Evolutionary conservation across 2,113 vertebrate species (phyloP), one percentile per base, ranked within the genome.

Genomic region (Xerus inauris): DNA sequence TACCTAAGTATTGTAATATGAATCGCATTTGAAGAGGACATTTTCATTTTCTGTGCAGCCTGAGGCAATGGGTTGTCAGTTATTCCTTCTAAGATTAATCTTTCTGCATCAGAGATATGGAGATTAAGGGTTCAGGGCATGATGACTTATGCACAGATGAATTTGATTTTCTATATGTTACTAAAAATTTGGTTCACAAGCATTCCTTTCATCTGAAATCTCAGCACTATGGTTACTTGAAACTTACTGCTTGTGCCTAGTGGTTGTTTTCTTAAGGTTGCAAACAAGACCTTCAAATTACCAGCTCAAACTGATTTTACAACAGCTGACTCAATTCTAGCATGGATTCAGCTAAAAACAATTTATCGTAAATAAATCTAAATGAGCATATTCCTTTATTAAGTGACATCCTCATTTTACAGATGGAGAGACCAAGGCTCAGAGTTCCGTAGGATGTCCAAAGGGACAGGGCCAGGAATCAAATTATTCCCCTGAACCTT

Each of bases 1-100:
- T 85, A 69, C 96, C 38, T 96, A 97, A 96, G 93, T 94, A 95
- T 65, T 98, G 24, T 79, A 38, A 47, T 93, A 91, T 85, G 88
- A 98, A 97, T 98, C 97, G 96, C 94, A 95, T 98, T 98, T 97
- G 95, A 45, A 96, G 97, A 97, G 94, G 93, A 95, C 69, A 96
- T 98, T 98, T 97, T 96, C 97, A 97, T 97, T 98, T 98, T 97
- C 95, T 96, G 82, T 0, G 22, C 89, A 0, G 94, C 98, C 97
- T 84, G 95, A 93, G 97, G 98, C 98, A 96, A 94, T 80, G 72
- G 95, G 65, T 69, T 97, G 94, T 93, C 1, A 84, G 96, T 98
- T 97, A 38, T 97, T 97, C 86, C 93, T 95, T 91, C 0, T 0
- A 84, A 95, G 94, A 97, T 97, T 97, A 97, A 73, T 95, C 84